Base-by-base conservation (phyloP, 2,113 vertebrate genomes). In the Pundamilia nyererei region DNA sequence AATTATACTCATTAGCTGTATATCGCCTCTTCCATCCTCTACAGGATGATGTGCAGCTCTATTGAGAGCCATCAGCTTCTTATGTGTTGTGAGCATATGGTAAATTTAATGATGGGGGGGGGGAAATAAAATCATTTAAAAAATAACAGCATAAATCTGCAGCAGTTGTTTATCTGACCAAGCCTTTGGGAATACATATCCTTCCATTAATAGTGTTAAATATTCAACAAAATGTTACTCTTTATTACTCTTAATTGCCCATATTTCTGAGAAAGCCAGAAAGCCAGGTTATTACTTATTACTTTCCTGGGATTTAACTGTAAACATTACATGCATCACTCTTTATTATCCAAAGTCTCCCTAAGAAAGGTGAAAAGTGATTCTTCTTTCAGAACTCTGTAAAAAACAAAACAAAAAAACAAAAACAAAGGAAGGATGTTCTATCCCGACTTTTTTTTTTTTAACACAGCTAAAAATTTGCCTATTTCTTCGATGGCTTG, bases 1-100 rank as follows among this genome's bases (percentile, higher is more conserved):
- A 91, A 93, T 95, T 91, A 91, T 72, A 62, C 72, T 93, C 91
- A 92, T 95, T 93, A 94, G 83, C 83, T 19, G 75, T 89, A 94
- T 86, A 89, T 84, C 81, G 81, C 38, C 86, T 90, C 60, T 83
- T 83, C 77, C 80, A 88, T 89, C 75, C 90, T 85, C 68, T 72
- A 60, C 65, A 54, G 24, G 60, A 82, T 87, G 89, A 91, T 86
- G 72, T 79, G 84, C 75, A 85, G 42, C 83, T 84, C 79, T 80
- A 14, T 24, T 81, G 82, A 88, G 83, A 90, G 90, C 82, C 72
- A 88, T 89, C 77, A 65, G 55, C 33, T 82, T 83, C 14, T 49
- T 24, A 62, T 54, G 88, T 26, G 1, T 6, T 79, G 21, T 29
- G 53, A 92, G 75, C 91, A 92, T 91, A 91, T 93, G 92, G 82